These are phyloP conservation scores for Antheraea assamensis DNA, from an alignment of 2,888 invertebrate genomes.

Conservation along the genomic window DNA sequence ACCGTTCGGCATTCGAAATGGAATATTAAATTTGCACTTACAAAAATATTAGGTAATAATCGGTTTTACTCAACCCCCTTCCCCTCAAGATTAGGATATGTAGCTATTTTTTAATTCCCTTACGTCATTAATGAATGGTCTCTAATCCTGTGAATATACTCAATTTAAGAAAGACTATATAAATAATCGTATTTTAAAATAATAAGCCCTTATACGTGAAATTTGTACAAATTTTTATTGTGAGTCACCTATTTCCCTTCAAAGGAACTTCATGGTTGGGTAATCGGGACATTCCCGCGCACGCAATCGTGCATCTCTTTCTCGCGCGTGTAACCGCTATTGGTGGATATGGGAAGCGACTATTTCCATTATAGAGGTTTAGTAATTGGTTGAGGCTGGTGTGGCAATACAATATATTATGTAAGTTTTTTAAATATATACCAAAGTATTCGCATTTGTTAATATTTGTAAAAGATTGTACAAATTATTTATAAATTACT, in stretches of 20 bases:
- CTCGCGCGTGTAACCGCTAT: not conserved
- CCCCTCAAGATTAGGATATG: too few relatives aligned
- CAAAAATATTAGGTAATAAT: too few relatives aligned
- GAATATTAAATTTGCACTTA: too few relatives aligned
- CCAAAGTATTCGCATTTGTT: constrained; percentile 10
- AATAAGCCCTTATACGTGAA: not conserved
- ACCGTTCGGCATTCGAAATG: too few relatives aligned
- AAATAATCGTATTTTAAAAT: too few relatives aligned
- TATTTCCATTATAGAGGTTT: not conserved
- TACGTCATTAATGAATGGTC: too few relatives aligned
- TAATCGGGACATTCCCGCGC: not conserved
- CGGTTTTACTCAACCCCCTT: too few relatives aligned
- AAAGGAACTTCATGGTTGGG: not conserved
- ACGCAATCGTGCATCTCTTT: not conserved
- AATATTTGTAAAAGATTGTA: not conserved
- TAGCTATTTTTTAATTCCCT: too few relatives aligned
- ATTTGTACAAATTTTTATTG: not conserved
- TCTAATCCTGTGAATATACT: too few relatives aligned
- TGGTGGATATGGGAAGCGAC: not conserved
- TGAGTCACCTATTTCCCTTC: not conserved
- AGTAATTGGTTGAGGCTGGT: not conserved
- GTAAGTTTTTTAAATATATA: not conserved
- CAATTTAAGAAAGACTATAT: too few relatives aligned
- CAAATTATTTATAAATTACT: constrained; percentile 8
- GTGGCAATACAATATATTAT: not conserved